Base-by-base conservation (phyloP, 2,888 invertebrate species). In the Tenthredo livida region DNA sequence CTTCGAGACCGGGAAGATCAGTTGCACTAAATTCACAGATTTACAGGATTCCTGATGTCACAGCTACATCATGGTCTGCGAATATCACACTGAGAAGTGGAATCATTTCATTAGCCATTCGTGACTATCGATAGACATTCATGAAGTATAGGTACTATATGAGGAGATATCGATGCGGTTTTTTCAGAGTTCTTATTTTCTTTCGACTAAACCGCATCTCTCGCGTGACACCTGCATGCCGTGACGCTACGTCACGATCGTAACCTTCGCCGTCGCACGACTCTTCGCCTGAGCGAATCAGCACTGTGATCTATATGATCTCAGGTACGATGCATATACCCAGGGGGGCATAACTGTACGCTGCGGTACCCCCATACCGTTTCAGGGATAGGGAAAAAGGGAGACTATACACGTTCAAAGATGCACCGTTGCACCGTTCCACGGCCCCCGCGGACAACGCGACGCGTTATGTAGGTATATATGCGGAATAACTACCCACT, bases 311-410 rank as follows among this genome's bases (percentile, higher is more conserved):
- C 83, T 83, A 83, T 83, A 83, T 83, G 83, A 70, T 83, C 83
- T 67, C 29, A n/a, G 83, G 67, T 21, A 61, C 5, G 83, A 83
- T 83, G 83, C 65, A 61, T 25, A 75, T 61, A 72, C 90, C 90
- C 90, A 88, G 88, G 88, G 86, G 90, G 90, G 89, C 88, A 91
- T 92, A 92, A 92, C 92, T 91, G 92, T 92, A 91, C 89, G 40
- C 21, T 15, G 80, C 15, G n/a, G 7, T 61, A 21, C 61, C 40
- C 37, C 17, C 67, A n/a, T n/a, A 15, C 67, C 25, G 67, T 67
- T 33, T 29, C 33, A 67, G 33, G 67, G 67, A 12, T 17, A 25
- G 61, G 61, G 75, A 25, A 10, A 67, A 33, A 67, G 86, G 87
- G 88, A 90, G 90, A 90, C 90, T 90, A 77, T 25, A 43, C 15